phyloP scores from a whole-genome alignment of 2,888 invertebrate species.

The Chalcosyrphus nemorum region DNA sequence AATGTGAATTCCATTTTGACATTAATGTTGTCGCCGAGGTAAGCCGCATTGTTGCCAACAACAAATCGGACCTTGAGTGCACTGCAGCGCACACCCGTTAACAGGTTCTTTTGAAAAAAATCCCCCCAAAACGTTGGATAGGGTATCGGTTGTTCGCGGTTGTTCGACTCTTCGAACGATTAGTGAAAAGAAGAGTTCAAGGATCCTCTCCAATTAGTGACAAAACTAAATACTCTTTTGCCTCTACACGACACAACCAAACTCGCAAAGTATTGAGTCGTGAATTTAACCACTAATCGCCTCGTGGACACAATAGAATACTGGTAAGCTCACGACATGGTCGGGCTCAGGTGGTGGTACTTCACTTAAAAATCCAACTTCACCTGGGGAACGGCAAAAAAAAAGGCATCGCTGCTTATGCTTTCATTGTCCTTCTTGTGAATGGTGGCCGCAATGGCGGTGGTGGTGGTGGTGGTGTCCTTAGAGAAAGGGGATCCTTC shows the following conservation, averaged over 20 bases:
- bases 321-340: constrained; percentile 19
- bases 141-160: constrained; percentile 2
- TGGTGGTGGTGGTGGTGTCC: constrained; percentile 9
- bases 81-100: neutral
- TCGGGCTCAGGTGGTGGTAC: constrained; percentile 64
- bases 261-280: constrained; percentile 40
- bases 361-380: constrained; percentile 63
- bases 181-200: constrained; percentile 50
- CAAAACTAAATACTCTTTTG: constrained; percentile 47
- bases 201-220: constrained; percentile 69
- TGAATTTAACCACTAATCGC: constrained; percentile 67
- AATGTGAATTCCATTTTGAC: constrained; percentile 50
- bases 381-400: constrained; percentile 60
- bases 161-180: constrained; percentile 36
- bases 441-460: neutral
- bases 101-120: neutral
- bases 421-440: constrained; percentile 47
- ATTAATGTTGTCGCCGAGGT: constrained; percentile 26
- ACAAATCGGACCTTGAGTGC: constrained; percentile 24
- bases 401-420: constrained; percentile 36
- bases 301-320: constrained; percentile 42
- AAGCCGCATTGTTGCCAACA: constrained; percentile 33
- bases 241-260: neutral
- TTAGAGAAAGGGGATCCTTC: constrained; percentile 37
- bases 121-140: neutral